Evolutionary conservation across 2,888 invertebrate genomes (phyloP).

Genomic region (Ophraella communa): DNA sequence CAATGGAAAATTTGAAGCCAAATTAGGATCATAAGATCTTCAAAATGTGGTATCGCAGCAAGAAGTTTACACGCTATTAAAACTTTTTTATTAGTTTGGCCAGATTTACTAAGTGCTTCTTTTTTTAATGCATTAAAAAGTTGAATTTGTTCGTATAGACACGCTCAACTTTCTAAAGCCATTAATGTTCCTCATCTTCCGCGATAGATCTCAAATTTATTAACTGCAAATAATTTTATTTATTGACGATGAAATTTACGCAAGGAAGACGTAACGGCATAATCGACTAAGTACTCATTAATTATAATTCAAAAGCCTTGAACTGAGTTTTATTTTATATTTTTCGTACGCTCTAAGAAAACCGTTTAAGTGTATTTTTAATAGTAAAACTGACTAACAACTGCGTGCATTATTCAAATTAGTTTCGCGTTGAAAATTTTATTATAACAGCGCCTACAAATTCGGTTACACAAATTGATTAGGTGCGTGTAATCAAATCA

Average conservation of each 20-base stretch:
- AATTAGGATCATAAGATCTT: no score
- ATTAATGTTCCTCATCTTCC: neutral
- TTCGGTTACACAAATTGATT: no score
- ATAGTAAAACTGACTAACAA: neutral
- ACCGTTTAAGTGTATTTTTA: neutral
- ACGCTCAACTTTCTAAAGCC: no score
- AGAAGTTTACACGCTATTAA: no score
- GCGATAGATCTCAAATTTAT: neutral
- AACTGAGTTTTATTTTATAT: neutral
- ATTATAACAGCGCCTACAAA: neutral
- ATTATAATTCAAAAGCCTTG: neutral
- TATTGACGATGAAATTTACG: conserved; percentile 17
- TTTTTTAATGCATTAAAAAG: no score
- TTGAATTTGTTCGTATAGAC: no score
- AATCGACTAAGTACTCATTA: conserved; percentile 20
- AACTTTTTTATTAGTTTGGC: no score
- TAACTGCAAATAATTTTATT: conserved; percentile 8
- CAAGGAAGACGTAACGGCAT: conserved; percentile 14
- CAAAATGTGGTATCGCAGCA: no score
- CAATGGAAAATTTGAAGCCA: no score
- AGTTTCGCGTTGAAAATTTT: neutral
- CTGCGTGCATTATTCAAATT: neutral
- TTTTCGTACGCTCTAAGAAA: neutral
- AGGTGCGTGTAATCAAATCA: no score
- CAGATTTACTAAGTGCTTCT: no score